Conservation (phyloP, 2,113 vertebrate species). For the Muntiacus reevesi region DNA sequence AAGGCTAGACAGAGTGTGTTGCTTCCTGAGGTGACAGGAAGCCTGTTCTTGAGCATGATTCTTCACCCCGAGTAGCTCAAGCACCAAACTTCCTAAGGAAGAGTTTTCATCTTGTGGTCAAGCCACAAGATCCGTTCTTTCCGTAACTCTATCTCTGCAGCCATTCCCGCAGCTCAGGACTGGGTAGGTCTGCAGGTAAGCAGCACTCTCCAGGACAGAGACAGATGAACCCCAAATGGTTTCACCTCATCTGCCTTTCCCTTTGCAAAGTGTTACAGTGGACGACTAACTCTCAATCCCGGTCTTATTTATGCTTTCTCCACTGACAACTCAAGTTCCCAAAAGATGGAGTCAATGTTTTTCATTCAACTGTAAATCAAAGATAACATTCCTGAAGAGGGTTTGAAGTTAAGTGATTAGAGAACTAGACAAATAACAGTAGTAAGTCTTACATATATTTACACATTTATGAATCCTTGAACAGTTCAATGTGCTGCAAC, state of each 20-base stretch:
- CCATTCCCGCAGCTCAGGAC: neutral
- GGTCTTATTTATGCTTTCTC: neutral
- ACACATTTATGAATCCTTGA: neutral
- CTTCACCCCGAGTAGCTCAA: neutral
- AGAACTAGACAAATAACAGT: neutral
- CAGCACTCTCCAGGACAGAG: neutral
- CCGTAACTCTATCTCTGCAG: neutral
- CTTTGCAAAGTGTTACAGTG: neutral
- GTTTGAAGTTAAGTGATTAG: neutral
- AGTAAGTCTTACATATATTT: neutral
- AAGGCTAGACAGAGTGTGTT: neutral
- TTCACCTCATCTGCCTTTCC: neutral
- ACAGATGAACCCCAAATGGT: neutral
- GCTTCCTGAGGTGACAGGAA: neutral
- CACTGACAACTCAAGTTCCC: neutral
- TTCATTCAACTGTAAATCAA: slow-evolving; percentile 20
- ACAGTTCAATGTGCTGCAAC: neutral
- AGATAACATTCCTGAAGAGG: neutral
- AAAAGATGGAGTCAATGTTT: neutral
- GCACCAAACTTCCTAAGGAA: neutral
- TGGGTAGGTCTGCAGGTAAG: neutral
- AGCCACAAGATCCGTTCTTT: neutral
- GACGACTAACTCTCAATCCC: neutral
- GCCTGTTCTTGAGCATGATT: neutral
- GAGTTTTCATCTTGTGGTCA: neutral